Evolutionary conservation across 2,113 vertebrate species (phyloP).

Genomic region (Myotis yumanensis): DNA sequence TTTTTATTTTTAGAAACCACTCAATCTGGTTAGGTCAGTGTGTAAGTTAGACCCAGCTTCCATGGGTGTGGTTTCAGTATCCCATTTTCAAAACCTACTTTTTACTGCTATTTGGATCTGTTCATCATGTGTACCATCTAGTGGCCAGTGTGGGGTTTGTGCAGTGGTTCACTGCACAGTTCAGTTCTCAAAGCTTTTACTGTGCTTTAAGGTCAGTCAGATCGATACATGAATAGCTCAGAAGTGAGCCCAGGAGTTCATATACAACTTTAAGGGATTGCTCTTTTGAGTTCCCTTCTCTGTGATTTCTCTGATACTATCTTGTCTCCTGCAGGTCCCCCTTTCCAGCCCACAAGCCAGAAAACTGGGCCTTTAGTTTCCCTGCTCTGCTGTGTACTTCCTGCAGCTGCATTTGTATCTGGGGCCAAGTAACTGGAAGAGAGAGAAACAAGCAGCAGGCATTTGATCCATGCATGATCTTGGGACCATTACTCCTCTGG

Average conservation of each 20-base stretch:
- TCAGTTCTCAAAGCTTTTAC: background rate
- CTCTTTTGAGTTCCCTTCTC: background rate
- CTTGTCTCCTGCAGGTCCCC: background rate
- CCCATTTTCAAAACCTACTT: background rate
- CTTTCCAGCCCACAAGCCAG: background rate
- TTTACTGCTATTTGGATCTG: background rate
- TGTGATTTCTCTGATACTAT: background rate
- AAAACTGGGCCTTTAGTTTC: background rate
- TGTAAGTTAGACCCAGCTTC: background rate
- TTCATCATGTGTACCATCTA: background rate
- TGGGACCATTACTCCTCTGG: background rate
- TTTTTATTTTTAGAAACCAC: background rate
- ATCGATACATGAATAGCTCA: background rate
- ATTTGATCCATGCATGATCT: background rate
- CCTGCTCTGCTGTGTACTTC: background rate
- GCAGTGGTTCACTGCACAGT: no score
- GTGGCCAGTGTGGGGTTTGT: background rate
- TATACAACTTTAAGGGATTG: background rate
- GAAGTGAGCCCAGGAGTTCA: background rate
- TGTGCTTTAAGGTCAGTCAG: background rate
- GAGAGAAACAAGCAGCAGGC: background rate
- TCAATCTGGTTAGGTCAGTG: background rate
- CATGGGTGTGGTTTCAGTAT: background rate
- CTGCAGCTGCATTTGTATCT: background rate
- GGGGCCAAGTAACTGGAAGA: background rate